These are phyloP conservation scores for Etheostoma spectabile DNA, from an alignment of 2,113 vertebrate genomes.

Conservation along the genomic window DNA sequence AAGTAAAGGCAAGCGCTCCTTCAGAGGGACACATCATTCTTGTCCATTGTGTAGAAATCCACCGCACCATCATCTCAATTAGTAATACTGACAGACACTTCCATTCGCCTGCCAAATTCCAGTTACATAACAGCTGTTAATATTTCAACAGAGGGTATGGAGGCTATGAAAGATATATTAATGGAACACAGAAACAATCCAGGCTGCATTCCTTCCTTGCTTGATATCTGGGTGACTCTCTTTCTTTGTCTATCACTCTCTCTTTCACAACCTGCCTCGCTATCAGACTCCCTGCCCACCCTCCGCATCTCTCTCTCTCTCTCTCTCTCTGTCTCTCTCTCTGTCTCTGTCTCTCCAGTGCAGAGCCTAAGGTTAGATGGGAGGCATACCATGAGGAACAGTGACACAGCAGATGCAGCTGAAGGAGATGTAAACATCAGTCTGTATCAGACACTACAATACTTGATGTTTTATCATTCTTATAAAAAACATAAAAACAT, in stretches of 20 bases:
- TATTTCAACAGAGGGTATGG: slow-evolving; percentile 16
- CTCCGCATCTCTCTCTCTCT: neutral
- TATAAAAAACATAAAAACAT: too few relatives aligned
- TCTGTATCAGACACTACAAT: too few relatives aligned
- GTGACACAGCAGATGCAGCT: slow-evolving; percentile 11
- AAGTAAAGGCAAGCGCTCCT: neutral
- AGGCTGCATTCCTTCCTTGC: neutral
- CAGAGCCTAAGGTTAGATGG: neutral
- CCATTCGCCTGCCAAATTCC: slow-evolving; percentile 2
- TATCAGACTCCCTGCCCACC: neutral
- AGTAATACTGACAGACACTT: slow-evolving; percentile 13
- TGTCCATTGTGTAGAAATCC: neutral
- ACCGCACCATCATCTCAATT: neutral
- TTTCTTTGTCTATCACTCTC: neutral
- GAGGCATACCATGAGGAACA: neutral
- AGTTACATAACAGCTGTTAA: slow-evolving; percentile 67
- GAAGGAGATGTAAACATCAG: neutral
- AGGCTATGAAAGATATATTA: slow-evolving; percentile 1
- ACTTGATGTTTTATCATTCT: too few relatives aligned
- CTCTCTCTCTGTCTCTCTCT: neutral
- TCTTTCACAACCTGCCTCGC: neutral
- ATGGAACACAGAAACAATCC: slow-evolving; percentile 4
- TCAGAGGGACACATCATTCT: fast-evolving
- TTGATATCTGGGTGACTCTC: slow-evolving; percentile 5
- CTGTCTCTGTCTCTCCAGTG: too few relatives aligned